A percentile compares a stretch with the other conserved stretches of the same genome.
These are phyloP conservation scores for Capitulum mitella DNA, from an alignment of 2,888 invertebrate species.

Conservation along the genomic window DNA sequence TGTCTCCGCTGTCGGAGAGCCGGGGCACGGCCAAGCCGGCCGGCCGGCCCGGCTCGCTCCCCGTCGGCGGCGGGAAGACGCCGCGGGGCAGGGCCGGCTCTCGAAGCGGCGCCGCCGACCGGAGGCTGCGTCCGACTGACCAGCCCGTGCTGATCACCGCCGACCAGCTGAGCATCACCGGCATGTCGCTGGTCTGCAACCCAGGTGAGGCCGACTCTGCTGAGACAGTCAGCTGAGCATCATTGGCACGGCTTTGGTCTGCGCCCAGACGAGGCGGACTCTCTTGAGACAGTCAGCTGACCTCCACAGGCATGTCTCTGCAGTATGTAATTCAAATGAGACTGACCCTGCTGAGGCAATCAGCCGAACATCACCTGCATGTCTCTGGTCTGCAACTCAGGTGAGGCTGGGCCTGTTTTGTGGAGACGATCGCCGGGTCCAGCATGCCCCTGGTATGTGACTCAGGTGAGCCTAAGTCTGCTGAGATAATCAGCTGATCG, in stretches of 20 bases:
- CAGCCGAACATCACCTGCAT: constrained; percentile 1
- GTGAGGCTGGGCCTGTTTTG: too few species aligned
- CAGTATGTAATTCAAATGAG: neutral
- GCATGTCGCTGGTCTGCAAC: neutral
- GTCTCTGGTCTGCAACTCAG: neutral
- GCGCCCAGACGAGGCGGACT: too few species aligned
- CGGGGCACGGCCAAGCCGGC: neutral
- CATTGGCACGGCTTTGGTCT: too few species aligned
- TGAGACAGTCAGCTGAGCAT: constrained; percentile 1
- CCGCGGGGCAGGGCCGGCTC: neutral
- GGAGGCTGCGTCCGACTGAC: neutral
- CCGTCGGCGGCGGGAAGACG: neutral
- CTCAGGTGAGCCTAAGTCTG: too few species aligned
- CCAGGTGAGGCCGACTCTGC: neutral
- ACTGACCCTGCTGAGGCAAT: too few species aligned
- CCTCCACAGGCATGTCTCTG: neutral
- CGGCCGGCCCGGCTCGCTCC: neutral
- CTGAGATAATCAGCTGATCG: neutral
- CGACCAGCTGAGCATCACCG: constrained; percentile 10
- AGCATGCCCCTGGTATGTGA: too few species aligned
- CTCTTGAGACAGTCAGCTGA: too few species aligned
- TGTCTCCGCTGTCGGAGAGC: too few species aligned
- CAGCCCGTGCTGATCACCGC: too few species aligned
- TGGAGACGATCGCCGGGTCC: too few species aligned
- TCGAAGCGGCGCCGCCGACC: neutral